phyloP scores from a whole-genome alignment of 2,113 vertebrate genomes.

The Hippocampus barbouri region DNA sequence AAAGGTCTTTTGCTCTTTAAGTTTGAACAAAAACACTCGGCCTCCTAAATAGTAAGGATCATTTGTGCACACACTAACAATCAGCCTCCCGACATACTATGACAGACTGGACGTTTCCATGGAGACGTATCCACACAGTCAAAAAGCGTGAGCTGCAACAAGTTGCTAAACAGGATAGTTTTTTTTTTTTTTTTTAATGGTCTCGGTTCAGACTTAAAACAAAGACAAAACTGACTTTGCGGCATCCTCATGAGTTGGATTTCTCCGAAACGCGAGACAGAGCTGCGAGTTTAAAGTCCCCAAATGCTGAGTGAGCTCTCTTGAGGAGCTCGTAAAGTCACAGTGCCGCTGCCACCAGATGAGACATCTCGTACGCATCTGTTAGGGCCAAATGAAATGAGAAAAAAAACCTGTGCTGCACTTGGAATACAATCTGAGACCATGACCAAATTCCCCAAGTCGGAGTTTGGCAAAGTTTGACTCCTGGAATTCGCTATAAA shows the following conservation, averaged over 20 bases:
- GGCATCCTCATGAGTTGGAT: neutral
- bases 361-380: constrained; percentile 9
- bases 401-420: neutral
- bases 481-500: neutral
- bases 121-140: constrained; percentile 11
- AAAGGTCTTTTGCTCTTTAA: constrained; percentile 13
- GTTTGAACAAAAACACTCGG: constrained; percentile 6
- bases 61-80: neutral
- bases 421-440: constrained; percentile 4
- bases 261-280: neutral
- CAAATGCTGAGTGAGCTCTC: neutral
- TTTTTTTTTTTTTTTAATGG: neutral
- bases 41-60: neutral
- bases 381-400: constrained; percentile 17
- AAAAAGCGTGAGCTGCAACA: constrained; percentile 6
- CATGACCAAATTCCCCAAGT: neutral
- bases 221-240: neutral
- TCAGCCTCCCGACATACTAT: neutral
- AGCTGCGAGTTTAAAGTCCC: neutral
- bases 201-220: neutral
- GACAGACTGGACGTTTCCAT: constrained; percentile 4
- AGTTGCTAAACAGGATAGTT: neutral
- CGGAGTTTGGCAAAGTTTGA: neutral
- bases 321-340: neutral
- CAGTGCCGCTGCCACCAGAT: neutral